Evolutionary conservation across 2,888 invertebrate species (phyloP), one percentile per base, ranked within the genome.

Genomic region (Oeneis ivallda): DNA sequence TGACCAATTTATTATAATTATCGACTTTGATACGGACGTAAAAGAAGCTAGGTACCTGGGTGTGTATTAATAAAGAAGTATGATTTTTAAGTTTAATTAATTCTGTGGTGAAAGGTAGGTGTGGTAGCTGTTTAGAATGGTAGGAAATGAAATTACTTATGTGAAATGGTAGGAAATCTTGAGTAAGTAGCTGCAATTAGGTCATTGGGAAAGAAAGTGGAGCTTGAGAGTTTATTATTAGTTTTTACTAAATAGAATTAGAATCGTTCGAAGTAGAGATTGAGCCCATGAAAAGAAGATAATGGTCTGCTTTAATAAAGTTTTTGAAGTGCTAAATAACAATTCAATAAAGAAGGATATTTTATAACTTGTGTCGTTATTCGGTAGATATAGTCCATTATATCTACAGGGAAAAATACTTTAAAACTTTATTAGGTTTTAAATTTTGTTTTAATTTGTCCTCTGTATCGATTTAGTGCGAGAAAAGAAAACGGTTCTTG

Each of bases 361-460:
- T 70, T 68, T 67, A 71, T 60, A 52, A 32, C 64, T 32, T 65
- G 68, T 70, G 68, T 68, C 67, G 70, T 67, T 64, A 45, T 62
- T 58, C 60, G 59, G 53, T 58, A 37, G 57, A 63, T 34, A 61
- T 61, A 43, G 59, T 62, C 43, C 64, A 37, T 19, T 50, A 37
- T 34, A 37, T 37, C 34, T 59, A 64, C 54, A 54, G 34, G 58
- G 39, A 49, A 64, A 49, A 64, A 60, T 50, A 58, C 50, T 58
- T 57, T 41, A 37, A 61, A 64, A 49, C 54, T 70, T 71, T 67
- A 72, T 68, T 57, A 59, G 41, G 34, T 57, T 53, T 61, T 71
- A 67, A 71, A 71, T 72, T 71, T 64, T 34, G 56, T 65, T 68
- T 70, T 69, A 66, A 71, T 68, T 68, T 56, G 56, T 62, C 47